These are phyloP conservation scores for Cynoglossus semilaevis DNA, from an alignment of 2,113 vertebrate genomes.

Conservation along the genomic window DNA sequence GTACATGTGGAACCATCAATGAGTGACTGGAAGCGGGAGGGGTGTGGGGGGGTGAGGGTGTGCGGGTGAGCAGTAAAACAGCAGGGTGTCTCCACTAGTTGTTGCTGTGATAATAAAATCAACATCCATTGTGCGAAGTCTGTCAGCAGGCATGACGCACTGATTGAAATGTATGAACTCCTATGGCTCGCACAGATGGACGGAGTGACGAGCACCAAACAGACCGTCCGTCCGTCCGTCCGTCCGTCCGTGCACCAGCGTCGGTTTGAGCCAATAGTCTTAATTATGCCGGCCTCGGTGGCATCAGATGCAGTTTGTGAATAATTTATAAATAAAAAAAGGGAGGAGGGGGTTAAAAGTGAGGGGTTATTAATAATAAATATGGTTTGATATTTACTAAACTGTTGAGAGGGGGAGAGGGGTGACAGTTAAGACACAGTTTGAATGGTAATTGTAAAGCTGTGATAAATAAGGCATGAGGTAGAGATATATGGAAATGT, in stretches of 20 bases:
- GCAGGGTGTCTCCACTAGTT: slow-evolving; percentile 63
- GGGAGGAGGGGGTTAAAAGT: slow-evolving; percentile 51
- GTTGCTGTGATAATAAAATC: slow-evolving; percentile 69
- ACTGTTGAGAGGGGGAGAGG: slow-evolving; percentile 72
- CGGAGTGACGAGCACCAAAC: slow-evolving; percentile 42
- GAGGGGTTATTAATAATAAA: slow-evolving; percentile 80
- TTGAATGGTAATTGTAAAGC: slow-evolving; percentile 77
- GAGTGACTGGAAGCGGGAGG: slow-evolving; percentile 46
- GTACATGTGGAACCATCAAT: slow-evolving; percentile 47
- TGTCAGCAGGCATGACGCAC: slow-evolving; percentile 54
- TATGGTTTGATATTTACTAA: slow-evolving; percentile 82
- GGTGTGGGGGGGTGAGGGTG: slow-evolving; percentile 6
- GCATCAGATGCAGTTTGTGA: slow-evolving; percentile 62
- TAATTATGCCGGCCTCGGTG: slow-evolving; percentile 66
- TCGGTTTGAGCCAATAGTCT: slow-evolving; percentile 57
- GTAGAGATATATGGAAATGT: slow-evolving; percentile 75
- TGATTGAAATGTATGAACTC: slow-evolving; percentile 64
- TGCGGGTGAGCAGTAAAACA: slow-evolving; percentile 54
- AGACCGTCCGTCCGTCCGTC: slow-evolving; percentile 33
- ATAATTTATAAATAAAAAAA: slow-evolving; percentile 72
- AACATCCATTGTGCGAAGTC: slow-evolving; percentile 63
- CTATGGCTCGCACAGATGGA: slow-evolving; percentile 64
- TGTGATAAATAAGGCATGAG: slow-evolving; percentile 79
- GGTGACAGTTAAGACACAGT: slow-evolving; percentile 74
- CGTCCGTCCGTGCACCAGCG: slow-evolving; percentile 24